These are phyloP conservation scores for Catharus ustulatus DNA, from an alignment of 2,797 vertebrate genomes.

Conservation along the genomic window DNA sequence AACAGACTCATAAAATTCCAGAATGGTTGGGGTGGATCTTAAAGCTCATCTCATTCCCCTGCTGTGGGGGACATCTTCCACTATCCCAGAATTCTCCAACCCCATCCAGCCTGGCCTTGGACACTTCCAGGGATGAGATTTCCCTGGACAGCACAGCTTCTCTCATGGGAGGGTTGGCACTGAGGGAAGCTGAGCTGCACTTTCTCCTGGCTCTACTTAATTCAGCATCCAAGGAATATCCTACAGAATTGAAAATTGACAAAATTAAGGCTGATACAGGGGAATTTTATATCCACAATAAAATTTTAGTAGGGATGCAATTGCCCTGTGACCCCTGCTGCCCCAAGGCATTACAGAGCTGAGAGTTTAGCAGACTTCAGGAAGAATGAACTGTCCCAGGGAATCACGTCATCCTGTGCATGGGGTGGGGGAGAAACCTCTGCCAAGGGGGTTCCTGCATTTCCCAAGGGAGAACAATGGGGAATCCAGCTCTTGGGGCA, in stretches of 20 bases:
- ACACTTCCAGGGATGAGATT: not conserved
- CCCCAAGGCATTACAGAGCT: not conserved
- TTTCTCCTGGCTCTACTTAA: not conserved
- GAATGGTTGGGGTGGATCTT: not conserved
- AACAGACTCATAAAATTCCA: not conserved
- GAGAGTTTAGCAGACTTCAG: not conserved
- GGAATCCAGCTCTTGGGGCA: fast-evolving
- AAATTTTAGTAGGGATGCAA: not conserved
- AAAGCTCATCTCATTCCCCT: not conserved
- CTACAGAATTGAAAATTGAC: not conserved
- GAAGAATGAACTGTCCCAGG: not conserved
- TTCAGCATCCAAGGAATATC: not conserved
- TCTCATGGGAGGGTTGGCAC: not conserved
- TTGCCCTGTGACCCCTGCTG: not conserved
- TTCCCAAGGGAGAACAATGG: fast-evolving
- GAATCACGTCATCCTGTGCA: not conserved
- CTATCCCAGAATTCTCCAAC: not conserved
- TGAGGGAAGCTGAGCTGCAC: not conserved
- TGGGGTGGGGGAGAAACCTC: fast-evolving
- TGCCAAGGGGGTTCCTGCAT: fast-evolving
- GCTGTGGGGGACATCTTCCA: not conserved
- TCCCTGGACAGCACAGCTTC: fast-evolving
- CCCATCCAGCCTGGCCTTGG: not conserved
- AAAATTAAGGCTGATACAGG: not conserved
- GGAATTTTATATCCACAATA: not conserved